Evolutionary conservation across 2,888 invertebrate species (phyloP), one percentile per base, ranked within the genome.

Genomic region (Phasia obesa): DNA sequence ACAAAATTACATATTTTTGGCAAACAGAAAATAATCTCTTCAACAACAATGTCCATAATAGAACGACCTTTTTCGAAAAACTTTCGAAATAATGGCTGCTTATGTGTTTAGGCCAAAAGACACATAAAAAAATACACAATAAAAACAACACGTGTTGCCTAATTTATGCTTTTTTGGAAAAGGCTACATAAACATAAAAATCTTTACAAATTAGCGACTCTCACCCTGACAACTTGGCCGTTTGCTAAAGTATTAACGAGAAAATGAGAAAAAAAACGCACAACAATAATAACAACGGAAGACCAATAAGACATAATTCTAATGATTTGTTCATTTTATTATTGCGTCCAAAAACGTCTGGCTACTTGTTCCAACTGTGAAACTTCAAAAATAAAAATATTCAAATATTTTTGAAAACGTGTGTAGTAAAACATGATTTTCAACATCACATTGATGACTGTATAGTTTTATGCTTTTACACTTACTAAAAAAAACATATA

Each of bases 221-320:
- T 69, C 69, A 62, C 60, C 55, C 60, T 60, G 59, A 76, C 59
- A 76, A 57, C 59, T 59, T 51, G 51, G 42, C 67, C 67, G 51
- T 75, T 67, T 67, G 65, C 49, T 49, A 35, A 59, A 38, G 44
- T 71, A 44, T 42, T 15, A 53, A 55, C 13, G 49, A 25, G 13
- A 65, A 27, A 31, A 6, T 13, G 9, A 42, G 13, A 42, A 7
- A 35, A 55, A 47, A 35, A 17, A 53, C n/a, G 21, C 44, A 59
- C n/a, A 59, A 47, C 23, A 67, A 69, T 47, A 42, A 69, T 31
- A 79, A 31, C 5, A 31, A 2, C 31, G 9, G 9, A 31, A 35
- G 11, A 35, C 35, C 59, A 60, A 62, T 73, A 59, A 51, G 11
- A 27, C 27, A 19, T 62, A 15, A 17, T 74, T 64, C 31, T 13